phyloP scores from a whole-genome alignment of 2,888 invertebrate genomes.

The Eudasyphora cyanicolor region DNA sequence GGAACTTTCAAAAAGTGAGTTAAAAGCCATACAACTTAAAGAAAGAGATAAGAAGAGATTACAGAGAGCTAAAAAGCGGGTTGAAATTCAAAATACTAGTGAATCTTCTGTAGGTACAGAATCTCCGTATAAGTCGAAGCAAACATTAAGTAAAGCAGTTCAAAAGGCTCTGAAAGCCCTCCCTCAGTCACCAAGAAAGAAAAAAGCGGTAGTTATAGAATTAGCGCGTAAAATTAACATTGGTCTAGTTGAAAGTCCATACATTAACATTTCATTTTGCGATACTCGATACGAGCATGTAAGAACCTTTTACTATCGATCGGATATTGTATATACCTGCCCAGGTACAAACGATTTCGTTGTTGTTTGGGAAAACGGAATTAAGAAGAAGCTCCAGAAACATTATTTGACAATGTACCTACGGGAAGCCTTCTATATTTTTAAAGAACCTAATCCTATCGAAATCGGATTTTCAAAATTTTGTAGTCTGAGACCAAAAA shows the following conservation, averaged over 20 bases:
- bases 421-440: constrained; percentile 24
- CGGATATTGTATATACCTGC: constrained; percentile 47
- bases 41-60: too few species aligned
- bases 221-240: constrained; percentile 40
- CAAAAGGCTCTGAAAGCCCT: constrained; percentile 33
- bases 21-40: too few species aligned
- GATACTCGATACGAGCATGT: too few species aligned
- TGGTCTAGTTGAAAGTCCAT: too few species aligned
- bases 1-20: too few species aligned
- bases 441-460: neutral
- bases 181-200: constrained; percentile 16
- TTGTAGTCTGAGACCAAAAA: too few species aligned
- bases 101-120: too few species aligned
- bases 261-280: too few species aligned
- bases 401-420: constrained; percentile 39
- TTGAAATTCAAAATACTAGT: too few species aligned
- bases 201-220: constrained; percentile 41
- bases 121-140: too few species aligned
- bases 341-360: constrained; percentile 40
- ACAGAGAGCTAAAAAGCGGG: too few species aligned
- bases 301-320: constrained; percentile 39
- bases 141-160: constrained; percentile 28
- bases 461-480: neutral
- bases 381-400: constrained; percentile 39
- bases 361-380: constrained; percentile 44